Percentiles rank a stretch among this genome's conserved stretches.
Conservation (phyloP, 2,888 invertebrate genomes). For the Platycheirus rosarum region DNA sequence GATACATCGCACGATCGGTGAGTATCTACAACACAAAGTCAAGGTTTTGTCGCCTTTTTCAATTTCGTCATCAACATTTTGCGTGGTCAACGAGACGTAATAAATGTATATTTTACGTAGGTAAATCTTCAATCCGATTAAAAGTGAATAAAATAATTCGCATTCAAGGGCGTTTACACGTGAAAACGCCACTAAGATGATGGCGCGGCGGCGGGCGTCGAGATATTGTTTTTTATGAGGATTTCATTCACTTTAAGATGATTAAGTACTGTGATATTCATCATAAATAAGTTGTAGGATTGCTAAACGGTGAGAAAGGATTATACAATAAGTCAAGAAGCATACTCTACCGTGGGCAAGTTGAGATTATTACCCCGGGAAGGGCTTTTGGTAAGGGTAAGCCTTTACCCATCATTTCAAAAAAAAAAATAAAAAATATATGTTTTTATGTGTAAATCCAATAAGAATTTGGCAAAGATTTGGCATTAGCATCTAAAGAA, state of each 20-base stretch:
- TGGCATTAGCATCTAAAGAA: too few species aligned
- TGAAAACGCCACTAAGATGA: neutral
- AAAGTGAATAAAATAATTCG: conserved; percentile 23
- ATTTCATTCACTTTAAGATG: conserved; percentile 15
- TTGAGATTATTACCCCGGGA: too few species aligned
- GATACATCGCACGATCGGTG: neutral
- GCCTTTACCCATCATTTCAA: too few species aligned
- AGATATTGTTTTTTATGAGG: conserved; percentile 8
- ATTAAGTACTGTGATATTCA: conserved; percentile 22
- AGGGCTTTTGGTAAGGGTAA: too few species aligned
- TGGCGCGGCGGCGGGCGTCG: neutral
- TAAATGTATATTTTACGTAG: conserved; percentile 22
- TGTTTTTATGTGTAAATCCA: too few species aligned
- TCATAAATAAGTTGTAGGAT: conserved; percentile 28
- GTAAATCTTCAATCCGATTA: conserved; percentile 36
- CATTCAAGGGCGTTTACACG: conserved; percentile 25
- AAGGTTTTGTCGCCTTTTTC: conserved; percentile 33
- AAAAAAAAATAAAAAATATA: too few species aligned
- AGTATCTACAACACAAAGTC: conserved; percentile 18
- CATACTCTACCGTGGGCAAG: neutral
- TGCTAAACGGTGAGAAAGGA: conserved; percentile 29
- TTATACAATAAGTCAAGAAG: conserved; percentile 6
- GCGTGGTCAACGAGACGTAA: conserved; percentile 16
- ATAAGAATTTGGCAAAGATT: too few species aligned
- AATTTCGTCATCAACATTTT: conserved; percentile 22